phyloP scores from a whole-genome alignment of 2,113 vertebrate genomes.

The Cnemophilus loriae region DNA sequence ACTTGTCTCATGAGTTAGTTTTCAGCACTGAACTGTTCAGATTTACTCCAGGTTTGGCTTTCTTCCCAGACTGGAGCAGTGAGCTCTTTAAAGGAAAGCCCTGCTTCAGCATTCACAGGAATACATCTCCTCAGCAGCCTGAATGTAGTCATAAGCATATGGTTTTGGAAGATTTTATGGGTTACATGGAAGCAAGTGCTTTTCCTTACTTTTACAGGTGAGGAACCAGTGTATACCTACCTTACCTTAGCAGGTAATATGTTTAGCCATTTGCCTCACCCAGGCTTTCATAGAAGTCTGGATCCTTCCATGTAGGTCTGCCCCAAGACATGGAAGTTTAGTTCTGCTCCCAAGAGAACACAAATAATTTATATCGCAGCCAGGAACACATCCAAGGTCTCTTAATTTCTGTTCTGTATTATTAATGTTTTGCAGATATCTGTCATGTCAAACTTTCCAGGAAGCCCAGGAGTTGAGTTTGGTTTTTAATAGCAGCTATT shows the following conservation, averaged over 20 bases:
- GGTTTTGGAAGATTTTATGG: background rate
- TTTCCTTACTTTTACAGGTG: background rate
- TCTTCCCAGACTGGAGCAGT: background rate
- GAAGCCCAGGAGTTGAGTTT: conserved; percentile 40
- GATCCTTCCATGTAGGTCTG: background rate
- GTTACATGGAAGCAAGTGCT: background rate
- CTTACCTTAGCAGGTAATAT: background rate
- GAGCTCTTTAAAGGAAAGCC: background rate
- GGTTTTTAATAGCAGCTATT: conserved; percentile 58
- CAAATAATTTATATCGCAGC: conserved; percentile 1
- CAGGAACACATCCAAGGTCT: conserved; percentile 3
- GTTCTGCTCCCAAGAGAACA: background rate
- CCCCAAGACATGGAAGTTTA: background rate
- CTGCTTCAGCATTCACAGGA: background rate
- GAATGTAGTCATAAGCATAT: background rate
- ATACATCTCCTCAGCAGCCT: background rate
- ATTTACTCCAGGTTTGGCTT: background rate
- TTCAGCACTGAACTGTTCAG: background rate
- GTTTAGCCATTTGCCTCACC: background rate
- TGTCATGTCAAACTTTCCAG: conserved; percentile 60
- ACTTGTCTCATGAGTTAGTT: background rate
- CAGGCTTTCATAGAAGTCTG: background rate
- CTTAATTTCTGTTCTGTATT: conserved; percentile 33
- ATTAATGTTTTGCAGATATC: conserved; percentile 53
- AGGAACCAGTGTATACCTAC: background rate